Evolutionary conservation across 2,113 vertebrate genomes (phyloP).

Genomic region (Pholis gunnellus): DNA sequence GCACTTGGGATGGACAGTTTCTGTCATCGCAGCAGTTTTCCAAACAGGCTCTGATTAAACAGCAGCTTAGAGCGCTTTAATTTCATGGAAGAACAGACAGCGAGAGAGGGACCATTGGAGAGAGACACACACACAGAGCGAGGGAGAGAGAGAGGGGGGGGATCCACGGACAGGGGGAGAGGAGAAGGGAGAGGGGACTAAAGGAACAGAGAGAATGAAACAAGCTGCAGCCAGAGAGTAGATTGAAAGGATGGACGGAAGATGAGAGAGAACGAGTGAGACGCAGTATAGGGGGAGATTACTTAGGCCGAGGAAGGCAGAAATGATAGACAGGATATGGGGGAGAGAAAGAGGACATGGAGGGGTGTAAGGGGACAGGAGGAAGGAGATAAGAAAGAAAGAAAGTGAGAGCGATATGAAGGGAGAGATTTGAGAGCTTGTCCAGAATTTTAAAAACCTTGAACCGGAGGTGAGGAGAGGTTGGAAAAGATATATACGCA

Average conservation of each 20-base stretch:
- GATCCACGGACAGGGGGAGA: slow-evolving; percentile 40
- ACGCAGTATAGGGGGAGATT: slow-evolving; percentile 51
- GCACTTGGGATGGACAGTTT: slow-evolving; percentile 67
- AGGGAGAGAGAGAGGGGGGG: neutral
- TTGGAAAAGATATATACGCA: slow-evolving; percentile 40
- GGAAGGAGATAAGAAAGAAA: slow-evolving; percentile 48
- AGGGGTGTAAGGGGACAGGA: slow-evolving; percentile 35
- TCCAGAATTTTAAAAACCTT: slow-evolving; percentile 60
- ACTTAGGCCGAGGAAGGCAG: slow-evolving; percentile 40
- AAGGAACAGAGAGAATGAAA: slow-evolving; percentile 49
- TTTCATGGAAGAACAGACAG: slow-evolving; percentile 87
- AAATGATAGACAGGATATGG: slow-evolving; percentile 57
- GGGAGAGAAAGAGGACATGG: slow-evolving; percentile 22
- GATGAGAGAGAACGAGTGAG: slow-evolving; percentile 46
- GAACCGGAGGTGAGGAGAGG: slow-evolving; percentile 61
- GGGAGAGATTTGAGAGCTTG: slow-evolving; percentile 53
- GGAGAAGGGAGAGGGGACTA: slow-evolving; percentile 17
- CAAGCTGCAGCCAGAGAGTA: slow-evolving; percentile 40
- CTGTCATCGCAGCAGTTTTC: slow-evolving; percentile 82
- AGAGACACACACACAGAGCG: slow-evolving; percentile 34
- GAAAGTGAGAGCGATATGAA: slow-evolving; percentile 51
- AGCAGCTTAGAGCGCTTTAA: slow-evolving; percentile 84
- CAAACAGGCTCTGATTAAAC: slow-evolving; percentile 83
- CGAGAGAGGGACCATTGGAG: slow-evolving; percentile 65
- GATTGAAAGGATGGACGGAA: slow-evolving; percentile 56